These are phyloP conservation scores for Sander vitreus DNA, from an alignment of 2,113 vertebrate genomes.

Conservation along the genomic window DNA sequence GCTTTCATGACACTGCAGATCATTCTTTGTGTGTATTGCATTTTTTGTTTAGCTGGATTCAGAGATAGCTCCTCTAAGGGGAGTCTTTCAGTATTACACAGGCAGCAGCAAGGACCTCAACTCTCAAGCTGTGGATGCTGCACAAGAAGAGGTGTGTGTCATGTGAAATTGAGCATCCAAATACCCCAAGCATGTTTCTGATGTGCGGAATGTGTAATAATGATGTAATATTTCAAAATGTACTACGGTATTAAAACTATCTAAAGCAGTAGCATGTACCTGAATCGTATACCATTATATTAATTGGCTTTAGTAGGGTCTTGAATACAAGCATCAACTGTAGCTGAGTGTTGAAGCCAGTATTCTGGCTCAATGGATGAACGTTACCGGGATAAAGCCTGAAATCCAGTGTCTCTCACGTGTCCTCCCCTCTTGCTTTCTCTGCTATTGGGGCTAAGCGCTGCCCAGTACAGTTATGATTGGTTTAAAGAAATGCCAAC, in stretches of 20 bases:
- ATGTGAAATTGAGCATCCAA: background rate
- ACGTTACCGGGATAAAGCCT: too few relatives aligned
- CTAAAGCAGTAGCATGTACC: background rate
- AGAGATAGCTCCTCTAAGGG: slow-evolving; percentile 61
- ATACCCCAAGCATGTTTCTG: background rate
- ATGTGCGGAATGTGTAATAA: background rate
- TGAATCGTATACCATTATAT: too few relatives aligned
- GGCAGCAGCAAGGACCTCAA: slow-evolving; percentile 57
- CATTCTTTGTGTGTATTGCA: background rate
- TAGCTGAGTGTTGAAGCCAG: too few relatives aligned
- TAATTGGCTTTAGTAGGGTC: too few relatives aligned
- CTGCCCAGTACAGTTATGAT: too few relatives aligned
- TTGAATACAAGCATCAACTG: background rate
- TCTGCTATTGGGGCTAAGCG: too few relatives aligned
- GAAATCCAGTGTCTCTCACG: too few relatives aligned
- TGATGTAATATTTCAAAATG: background rate
- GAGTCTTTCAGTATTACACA: slow-evolving; percentile 74
- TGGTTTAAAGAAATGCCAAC: too few relatives aligned
- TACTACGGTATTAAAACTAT: background rate
- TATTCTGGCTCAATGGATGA: too few relatives aligned
- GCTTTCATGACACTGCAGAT: background rate
- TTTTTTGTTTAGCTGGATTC: slow-evolving; percentile 62
- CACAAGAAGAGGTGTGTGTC: slow-evolving; percentile 65
- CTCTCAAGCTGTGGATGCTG: slow-evolving; percentile 58
- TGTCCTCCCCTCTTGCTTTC: too few relatives aligned